Evolutionary conservation across 2,797 vertebrate species (phyloP), one percentile per base, ranked within the genome.

Genomic region (Cuniculus paca): DNA sequence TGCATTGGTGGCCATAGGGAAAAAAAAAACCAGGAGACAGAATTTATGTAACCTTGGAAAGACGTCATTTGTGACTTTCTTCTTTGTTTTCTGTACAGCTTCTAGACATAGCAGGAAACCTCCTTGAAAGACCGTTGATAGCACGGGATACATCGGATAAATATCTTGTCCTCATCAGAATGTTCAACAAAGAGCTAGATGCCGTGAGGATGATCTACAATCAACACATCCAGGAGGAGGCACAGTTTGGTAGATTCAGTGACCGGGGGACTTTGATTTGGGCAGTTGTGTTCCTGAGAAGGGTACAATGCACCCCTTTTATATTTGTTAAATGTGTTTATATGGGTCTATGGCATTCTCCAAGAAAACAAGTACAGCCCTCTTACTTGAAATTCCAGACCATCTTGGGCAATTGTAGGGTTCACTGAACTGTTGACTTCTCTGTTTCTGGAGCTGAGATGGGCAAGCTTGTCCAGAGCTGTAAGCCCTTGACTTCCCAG

Each of bases 51-150:
- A 79, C 2, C 17, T 63, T 61, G 0, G 48, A 56, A 95, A 90
- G 52, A 12, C 56, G 72, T 85, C 12, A 31, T 72, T 58, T 58
- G 36, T 89, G 72, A 45, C 22, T 5, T 75, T 60, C 60, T 75
- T 50, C 65, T 87, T 54, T 87, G 5, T 48, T 16, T 56, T 90
- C 50, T 89, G 58, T 93, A 10, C 98, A 99, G 99, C 95, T 99
- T 56, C 80, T 99, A 95, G 98, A 99, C 85, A 99, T 99, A 98
- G 99, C 99, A 63, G 99, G 98, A 45, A 98, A 96, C 95, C 98
- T 99, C 93, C 95, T 99, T 92, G 98, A 99, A 95, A 99, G 99
- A 75, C 99, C 99, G 0, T 61, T 99, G 19, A 95, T 99, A 31
- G 99, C 99, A 26, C 95, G 88, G 14, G 98, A 98, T 80, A 98